phyloP scores from a whole-genome alignment of 2,113 vertebrate species.

The Sceloporus undulatus region DNA sequence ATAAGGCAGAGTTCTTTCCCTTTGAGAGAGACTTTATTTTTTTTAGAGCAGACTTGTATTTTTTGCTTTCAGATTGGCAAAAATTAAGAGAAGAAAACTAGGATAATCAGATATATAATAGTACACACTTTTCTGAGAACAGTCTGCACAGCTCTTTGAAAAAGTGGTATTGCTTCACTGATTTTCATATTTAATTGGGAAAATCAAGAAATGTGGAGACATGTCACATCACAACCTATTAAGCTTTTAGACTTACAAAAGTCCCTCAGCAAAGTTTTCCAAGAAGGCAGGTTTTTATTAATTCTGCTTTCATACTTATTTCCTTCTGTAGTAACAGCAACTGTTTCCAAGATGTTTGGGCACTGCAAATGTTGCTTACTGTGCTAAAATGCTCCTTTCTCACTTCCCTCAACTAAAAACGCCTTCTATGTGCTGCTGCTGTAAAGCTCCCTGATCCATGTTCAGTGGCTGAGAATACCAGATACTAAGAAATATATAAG shows the following conservation, averaged over 20 bases:
- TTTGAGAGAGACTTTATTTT: no score
- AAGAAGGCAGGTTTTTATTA: slow-evolving; percentile 52
- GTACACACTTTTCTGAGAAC: not conserved
- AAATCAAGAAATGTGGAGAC: not conserved
- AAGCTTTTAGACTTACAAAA: not conserved
- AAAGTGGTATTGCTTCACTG: not conserved
- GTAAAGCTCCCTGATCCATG: not conserved
- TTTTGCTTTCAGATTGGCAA: not conserved
- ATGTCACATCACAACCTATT: not conserved
- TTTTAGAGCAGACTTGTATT: no score
- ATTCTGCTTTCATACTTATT: slow-evolving; percentile 66
- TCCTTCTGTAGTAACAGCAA: slow-evolving; percentile 35
- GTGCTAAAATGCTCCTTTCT: not conserved
- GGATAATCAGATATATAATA: not conserved
- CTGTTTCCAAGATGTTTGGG: not conserved
- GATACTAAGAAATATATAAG: not conserved
- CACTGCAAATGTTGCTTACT: not conserved
- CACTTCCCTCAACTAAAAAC: not conserved
- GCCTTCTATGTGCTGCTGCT: not conserved
- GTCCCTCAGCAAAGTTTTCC: not conserved
- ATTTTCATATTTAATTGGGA: not conserved
- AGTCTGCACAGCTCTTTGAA: not conserved
- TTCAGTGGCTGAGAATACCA: not conserved
- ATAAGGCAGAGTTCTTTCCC: no score
- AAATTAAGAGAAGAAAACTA: not conserved